Evolutionary conservation across 1,140 invertebrate genomes (phyloP), one percentile per base, ranked within the genome.

Genomic region (Saccostrea glomerata): DNA sequence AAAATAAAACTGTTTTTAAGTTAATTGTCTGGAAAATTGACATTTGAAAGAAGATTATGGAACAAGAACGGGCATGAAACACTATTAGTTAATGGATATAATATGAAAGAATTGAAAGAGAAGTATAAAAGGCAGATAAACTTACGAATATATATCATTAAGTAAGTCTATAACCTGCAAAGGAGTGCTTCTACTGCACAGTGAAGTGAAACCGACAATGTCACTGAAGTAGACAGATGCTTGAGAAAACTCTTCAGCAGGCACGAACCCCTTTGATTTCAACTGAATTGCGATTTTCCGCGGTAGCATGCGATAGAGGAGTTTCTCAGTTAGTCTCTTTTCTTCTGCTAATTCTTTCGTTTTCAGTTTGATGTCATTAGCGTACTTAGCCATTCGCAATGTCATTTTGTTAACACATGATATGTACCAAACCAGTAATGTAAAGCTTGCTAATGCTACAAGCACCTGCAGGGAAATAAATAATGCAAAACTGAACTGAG

Each of bases 91-190:
- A 36, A 36, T 36, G 30, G 30, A 36, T 36, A 36, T 36, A 47
- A 47, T 47, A 47, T 47, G 5, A 9, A 47, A 47, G 47, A 47
- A 47, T 47, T 47, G 6, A 47, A 47, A 2, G 47, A 47, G 2
- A 9, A 47, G 9, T 3, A 47, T 7, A 7, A 47, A 7, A 47
- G 5, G 5, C 47, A 9, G 47, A 47, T 2, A 47, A 23, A 84
- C 58, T 60, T 60, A 85, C 84, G 47, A 56, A 47, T 85, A 85
- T 17, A 85, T 23, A 30, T 63, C 56, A 13, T 85, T 85, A 11
- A 85, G 84, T 12, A 85, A 20, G n/a, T 85, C 84, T 25, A 85
- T 58, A 60, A 85, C 55, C 56, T 85, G 84, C 84, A 85, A 60
- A 30, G 84, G 84, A 6, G 55, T 13, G 20, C 55, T 25, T 63